Base-by-base conservation (phyloP, 2,113 vertebrate genomes). In the Rhinopomastus cyanomelas region DNA sequence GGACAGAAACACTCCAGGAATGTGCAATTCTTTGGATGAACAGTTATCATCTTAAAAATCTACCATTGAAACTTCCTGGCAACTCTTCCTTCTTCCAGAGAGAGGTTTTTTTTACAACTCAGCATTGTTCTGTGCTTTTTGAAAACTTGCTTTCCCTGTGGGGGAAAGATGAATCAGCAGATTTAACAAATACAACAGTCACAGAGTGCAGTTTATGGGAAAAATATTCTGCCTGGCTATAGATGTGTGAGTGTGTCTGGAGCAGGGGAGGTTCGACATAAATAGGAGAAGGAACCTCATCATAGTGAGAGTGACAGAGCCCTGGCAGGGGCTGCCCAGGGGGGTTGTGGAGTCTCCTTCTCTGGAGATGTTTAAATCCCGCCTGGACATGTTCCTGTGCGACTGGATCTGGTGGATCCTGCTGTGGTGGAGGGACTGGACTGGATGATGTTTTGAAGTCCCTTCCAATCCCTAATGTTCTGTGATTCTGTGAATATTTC, bases 51-150 rank as follows among this genome's bases (percentile, higher is more conserved):
- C 39, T 80, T 26, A 34, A 57, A 65, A 72, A 27, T 39, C 46
- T 59, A 2, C 25, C 4, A 1, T 77, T 78, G 32, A 34, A 77
- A 26, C 52, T 39, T 88, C 26, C 71, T 82, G 81, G 78, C 67
- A 84, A 2, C 22, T 78, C 36, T 19, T 84, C n/a, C 34, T 49
- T 64, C 56, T 83, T 74, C 46, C 44, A 44, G 30, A 51, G 25
- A 26, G 30, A 51, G 25, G 14, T 56, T 30, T 61, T 73, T 91
- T 68, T 87, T 53, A 61, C 39, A 86, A 3, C 81, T 91, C 73
- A 19, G 79, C 79, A 18, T 87, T 91, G 60, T 89, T 82, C 81
- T 91, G 11, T 94, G 55, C 80, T 84, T 64, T 94, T 83, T 60
- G 46, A 51, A 68, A 80, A 42, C 16, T 74, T 71, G 15, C 66